Base-by-base conservation (phyloP, 2,113 vertebrate genomes). In the Leucopsar rothschildi region DNA sequence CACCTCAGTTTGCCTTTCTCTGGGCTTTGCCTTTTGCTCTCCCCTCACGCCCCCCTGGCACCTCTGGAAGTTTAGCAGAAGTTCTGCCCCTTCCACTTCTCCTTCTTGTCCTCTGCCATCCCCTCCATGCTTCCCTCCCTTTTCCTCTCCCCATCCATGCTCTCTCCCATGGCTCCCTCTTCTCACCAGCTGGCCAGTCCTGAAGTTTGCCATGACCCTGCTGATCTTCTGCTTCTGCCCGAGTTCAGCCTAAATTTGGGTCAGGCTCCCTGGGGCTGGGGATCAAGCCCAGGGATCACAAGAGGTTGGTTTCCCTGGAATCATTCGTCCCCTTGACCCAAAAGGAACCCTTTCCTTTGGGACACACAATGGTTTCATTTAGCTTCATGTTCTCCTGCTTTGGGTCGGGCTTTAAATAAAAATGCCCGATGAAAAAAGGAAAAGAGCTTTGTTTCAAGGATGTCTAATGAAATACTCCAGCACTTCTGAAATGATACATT, bases 381-480 rank as follows among this genome's bases (percentile, higher is more conserved):
- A 55, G 64, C 63, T 23, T 96, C 59, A 55, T 27, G 18, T 73
- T 93, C 79, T 93, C 59, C 70, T 56, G 53, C 31, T 50, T 90
- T 50, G 50, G 76, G 85, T 90, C 82, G 88, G 75, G 24, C 55
- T 85, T 96, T 56, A 82, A 93, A 90, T 80, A 63, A 83, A 95
- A 86, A 24, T 2, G 0, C n/a, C 61, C 61, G 33, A 8, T 45
- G 76, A 88, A 95, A 95, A 93, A 52, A 86, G 79, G 86, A 66
- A 68, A 69, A 69, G 40, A 53, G 42, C 83, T 95, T 86, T 80
- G 39, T 95, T 95, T 88, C 88, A 93, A 80, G 88, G 75, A 68
- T 95, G 82, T 92, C 94, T 93, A 65, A 88, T 88, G 29, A 97
- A 94, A 90, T 92, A 70, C 76, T 73, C 90, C 3, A 10, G 71